phyloP scores from a whole-genome alignment of 2,113 vertebrate species.

The Drymodes brunneopygia region DNA sequence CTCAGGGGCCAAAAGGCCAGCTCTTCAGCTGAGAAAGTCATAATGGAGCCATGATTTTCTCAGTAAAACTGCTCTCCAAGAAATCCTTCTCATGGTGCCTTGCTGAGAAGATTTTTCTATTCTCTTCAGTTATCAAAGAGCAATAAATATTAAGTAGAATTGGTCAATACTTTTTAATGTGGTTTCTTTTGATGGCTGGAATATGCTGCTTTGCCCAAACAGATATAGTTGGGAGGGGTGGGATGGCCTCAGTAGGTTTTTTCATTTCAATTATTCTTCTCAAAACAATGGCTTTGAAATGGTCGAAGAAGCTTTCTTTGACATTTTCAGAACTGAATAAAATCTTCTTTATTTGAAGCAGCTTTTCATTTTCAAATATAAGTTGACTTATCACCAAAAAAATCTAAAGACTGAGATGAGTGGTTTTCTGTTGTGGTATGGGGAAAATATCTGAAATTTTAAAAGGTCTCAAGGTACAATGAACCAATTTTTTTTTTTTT shows the following conservation, averaged over 20 bases:
- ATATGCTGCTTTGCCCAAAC: neutral
- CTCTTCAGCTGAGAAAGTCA: neutral
- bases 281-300: slow-evolving; percentile 49
- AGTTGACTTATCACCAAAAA: neutral
- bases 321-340: neutral
- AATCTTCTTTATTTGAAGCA: neutral
- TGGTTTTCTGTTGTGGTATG: neutral
- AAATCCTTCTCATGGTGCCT: neutral
- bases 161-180: slow-evolving; percentile 37
- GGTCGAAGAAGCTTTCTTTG: slow-evolving; percentile 16
- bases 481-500: neutral
- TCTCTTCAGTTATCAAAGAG: slow-evolving; percentile 34
- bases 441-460: neutral
- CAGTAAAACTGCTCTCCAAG: slow-evolving; percentile 24
- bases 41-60: neutral
- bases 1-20: neutral
- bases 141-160: slow-evolving; percentile 26
- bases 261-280: slow-evolving; percentile 33
- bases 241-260: neutral
- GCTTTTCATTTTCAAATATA: slow-evolving; percentile 4
- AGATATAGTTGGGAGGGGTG: neutral
- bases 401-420: neutral
- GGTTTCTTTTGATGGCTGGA: slow-evolving; percentile 28
- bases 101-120: slow-evolving; percentile 2
- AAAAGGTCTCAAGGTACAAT: neutral